Evolutionary conservation across 1,140 invertebrate genomes (phyloP), one percentile per base, ranked within the genome.

Genomic region (Aethina tumida): DNA sequence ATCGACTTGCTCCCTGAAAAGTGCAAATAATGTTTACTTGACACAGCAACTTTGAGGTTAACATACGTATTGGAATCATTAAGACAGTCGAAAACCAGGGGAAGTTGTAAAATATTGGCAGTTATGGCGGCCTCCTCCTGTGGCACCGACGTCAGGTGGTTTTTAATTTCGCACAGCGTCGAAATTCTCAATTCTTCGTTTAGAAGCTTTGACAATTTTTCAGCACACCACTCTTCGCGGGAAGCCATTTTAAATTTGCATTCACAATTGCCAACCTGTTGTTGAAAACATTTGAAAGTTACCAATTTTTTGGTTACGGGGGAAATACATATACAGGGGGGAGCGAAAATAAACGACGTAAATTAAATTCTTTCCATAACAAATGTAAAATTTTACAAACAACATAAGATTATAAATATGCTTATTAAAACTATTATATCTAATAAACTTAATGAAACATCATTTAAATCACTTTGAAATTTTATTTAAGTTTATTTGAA

Each of bases 1-100:
- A 39, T 70, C 63, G 2, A 68, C 50, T 47, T 71, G 64, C 45
- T 65, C 53, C 33, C 71, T 73, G 40, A 55, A 60, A 58, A 45
- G 37, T 27, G 24, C 16, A 40, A 26, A 15, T 32, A 33, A 29
- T 30, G 13, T 22, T 16, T 29, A 20, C 24, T 29, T 21, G 15
- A 49, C 30, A 18, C 38, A 45, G 33, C 38, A 46, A 4, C 43
- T 45, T 40, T 39, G 19, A 41, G 38, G 30, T 43, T 43, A 43
- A 54, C 56, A 58, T 53, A 63, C 60, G 45, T 39, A 45, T 63
- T 60, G 17, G 58, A 54, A 44, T 56, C 55, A 41, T 63, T 56
- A 8, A 62, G 49, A 35, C 66, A 69, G 34, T 67, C 64, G 37
- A 66, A 67, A 17, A 70, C 43, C 9, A 59, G 43, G 13, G 64